These are phyloP conservation scores for Scomber scombrus DNA, from an alignment of 2,113 vertebrate genomes.

Conservation along the genomic window DNA sequence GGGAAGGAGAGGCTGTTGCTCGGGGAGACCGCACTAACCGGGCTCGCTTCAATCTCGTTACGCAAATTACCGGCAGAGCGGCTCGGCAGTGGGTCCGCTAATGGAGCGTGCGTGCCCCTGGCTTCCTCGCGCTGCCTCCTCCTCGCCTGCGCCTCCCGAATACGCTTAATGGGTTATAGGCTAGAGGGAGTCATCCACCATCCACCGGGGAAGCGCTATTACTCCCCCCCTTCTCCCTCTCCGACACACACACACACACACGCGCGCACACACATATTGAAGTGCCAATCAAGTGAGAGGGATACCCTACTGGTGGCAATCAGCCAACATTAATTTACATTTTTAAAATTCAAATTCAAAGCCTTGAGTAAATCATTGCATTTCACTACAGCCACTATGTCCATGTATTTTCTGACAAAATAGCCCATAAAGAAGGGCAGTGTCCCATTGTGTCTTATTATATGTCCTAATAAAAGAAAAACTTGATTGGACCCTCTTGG, in stretches of 20 bases:
- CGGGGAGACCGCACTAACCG: slow-evolving; percentile 67
- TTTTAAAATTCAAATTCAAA: neutral
- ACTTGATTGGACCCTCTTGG: no score
- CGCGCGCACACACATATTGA: slow-evolving; percentile 12
- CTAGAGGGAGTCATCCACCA: slow-evolving; percentile 75
- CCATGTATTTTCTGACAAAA: no score
- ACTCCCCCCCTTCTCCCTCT: slow-evolving; percentile 52
- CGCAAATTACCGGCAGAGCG: slow-evolving; percentile 83
- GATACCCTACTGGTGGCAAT: neutral
- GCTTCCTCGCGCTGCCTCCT: slow-evolving; percentile 48
- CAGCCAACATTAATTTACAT: neutral
- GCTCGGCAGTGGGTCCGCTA: slow-evolving; percentile 81
- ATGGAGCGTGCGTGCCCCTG: slow-evolving; percentile 82
- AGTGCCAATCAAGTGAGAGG: neutral
- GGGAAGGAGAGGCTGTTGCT: slow-evolving; percentile 58
- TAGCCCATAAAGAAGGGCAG: no score
- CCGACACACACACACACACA: slow-evolving; percentile 41
- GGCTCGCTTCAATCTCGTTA: slow-evolving; percentile 80
- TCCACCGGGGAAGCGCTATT: slow-evolving; percentile 79
- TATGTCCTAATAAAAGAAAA: no score
- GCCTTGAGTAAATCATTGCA: neutral
- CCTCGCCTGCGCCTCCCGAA: slow-evolving; percentile 57
- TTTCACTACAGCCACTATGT: no score
- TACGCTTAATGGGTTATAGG: slow-evolving; percentile 74
- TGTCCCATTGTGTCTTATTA: no score